Base-by-base conservation (phyloP, 2,797 vertebrate species). In the Acanthopagrus latus region DNA sequence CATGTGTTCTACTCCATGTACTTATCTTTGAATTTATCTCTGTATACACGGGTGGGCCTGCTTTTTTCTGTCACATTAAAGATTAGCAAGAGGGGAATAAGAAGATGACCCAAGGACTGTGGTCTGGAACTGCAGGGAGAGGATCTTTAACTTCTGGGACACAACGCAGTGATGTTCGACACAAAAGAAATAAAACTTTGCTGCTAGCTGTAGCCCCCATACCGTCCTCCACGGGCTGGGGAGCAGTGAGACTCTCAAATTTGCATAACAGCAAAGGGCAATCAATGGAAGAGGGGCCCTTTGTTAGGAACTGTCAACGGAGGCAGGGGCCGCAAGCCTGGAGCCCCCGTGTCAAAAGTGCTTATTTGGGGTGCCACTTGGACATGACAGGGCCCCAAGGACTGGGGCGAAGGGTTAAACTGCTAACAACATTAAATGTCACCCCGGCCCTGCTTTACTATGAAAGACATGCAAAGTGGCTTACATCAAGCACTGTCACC, bases 301-400 rank as follows among this genome's bases (percentile, higher is more conserved):
- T 94, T 94, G 92, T 94, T 85, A 86, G 74, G 78, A 90, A 87
- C 85, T 92, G 92, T 93, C 88, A 93, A 76, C 72, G 73, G 80
- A 86, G 80, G 83, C 88, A 88, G 81, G 86, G 92, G 80, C 88
- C 74, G 63, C 77, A 74, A 86, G 86, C 82, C 86, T 70, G 65
- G 84, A 92, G 89, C 82, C 78, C 82, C 86, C 57, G 80, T 94
- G 93, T 95, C 93, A 94, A 92, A 93, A 93, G 90, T 88, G 91
- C 91, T 94, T 93, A 93, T 91, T 93, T 93, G 85, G 88, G 90
- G 89, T 94, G 91, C 90, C 90, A 93, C 90, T 93, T 73, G 90
- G 91, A 94, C 90, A 92, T 91, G 92, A 92, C 88, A 86, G 89
- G 88, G 87, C 88, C 89, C 92, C 84, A 91, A 91, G 86, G 80